These are phyloP conservation scores for Rhabdophis nuchalis DNA, from an alignment of 2,797 vertebrate species.

Conservation along the genomic window DNA sequence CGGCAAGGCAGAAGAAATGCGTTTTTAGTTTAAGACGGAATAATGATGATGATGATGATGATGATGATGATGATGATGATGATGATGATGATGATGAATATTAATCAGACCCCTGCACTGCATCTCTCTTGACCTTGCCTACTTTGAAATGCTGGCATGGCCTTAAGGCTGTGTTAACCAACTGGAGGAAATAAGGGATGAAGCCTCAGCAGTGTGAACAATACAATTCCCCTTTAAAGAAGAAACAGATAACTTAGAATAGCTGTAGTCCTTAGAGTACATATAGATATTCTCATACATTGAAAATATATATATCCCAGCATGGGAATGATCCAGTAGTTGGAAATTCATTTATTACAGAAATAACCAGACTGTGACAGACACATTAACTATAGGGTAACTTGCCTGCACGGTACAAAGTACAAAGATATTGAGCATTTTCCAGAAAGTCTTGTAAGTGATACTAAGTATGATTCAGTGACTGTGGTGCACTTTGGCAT, in stretches of 20 bases:
- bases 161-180: background rate
- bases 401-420: background rate
- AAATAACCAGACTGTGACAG: background rate
- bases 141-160: background rate
- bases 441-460: background rate
- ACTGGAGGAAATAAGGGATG: background rate
- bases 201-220: background rate
- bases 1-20: too few species aligned
- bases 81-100: too few species aligned
- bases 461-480: background rate
- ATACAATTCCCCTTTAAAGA: background rate
- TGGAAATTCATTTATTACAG: background rate
- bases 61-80: too few species aligned
- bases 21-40: too few species aligned
- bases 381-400: background rate
- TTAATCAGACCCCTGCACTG: background rate
- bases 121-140: background rate
- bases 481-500: background rate
- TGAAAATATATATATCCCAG: background rate
- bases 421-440: background rate
- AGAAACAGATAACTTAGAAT: background rate
- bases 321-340: background rate
- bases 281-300: background rate
- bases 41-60: too few species aligned
- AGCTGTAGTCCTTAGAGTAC: background rate